Base-by-base conservation (phyloP, 1,140 invertebrate species). In the Papilio xuthus region DNA sequence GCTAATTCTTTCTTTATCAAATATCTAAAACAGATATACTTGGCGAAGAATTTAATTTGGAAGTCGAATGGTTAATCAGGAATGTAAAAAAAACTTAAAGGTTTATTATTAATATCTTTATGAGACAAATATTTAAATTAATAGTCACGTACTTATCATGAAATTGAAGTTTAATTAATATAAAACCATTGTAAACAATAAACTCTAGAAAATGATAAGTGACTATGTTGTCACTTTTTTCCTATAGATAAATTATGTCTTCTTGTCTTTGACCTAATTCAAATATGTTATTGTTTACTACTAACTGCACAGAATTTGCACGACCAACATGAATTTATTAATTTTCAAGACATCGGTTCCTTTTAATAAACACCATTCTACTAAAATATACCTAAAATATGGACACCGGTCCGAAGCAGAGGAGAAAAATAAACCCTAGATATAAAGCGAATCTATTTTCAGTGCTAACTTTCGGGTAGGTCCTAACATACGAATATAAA, bases 401-500 rank as follows among this genome's bases (percentile, higher is more conserved):
- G 94, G 93, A 94, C 74, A 92, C 91, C 71, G 89, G 86, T 72
- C 89, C 92, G 47, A 94, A 90, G 79, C 91, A 90, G 80, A 88
- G 87, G 80, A 84, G 90, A 42, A 50, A 83, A 77, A 83, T 87
- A 15, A 95, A 95, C 87, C 94, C 94, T 41, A 85, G 94, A 15
- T 88, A 90, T 82, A 92, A 88, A 80, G 94, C 94, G 4, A 95
- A 94, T 80, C 77, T 89, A 28, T 89, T 95, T 73, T 95, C 94
- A 1, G 79, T 93, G 60, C 80, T 95, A 53, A 94, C 93, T 8
- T 95, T 94, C 84, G 92, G 93, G 94, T 95, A 90, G 80, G 89
- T 87, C 80, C 28, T 53, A 1, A 8, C 50, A 81, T 78, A n/a
- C n/a, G n/a, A n/a, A n/a, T n/a, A 15, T 47, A 15, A 47, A 4